Base-by-base conservation (phyloP, 2,888 invertebrate species). In the Rhingia campestris region DNA sequence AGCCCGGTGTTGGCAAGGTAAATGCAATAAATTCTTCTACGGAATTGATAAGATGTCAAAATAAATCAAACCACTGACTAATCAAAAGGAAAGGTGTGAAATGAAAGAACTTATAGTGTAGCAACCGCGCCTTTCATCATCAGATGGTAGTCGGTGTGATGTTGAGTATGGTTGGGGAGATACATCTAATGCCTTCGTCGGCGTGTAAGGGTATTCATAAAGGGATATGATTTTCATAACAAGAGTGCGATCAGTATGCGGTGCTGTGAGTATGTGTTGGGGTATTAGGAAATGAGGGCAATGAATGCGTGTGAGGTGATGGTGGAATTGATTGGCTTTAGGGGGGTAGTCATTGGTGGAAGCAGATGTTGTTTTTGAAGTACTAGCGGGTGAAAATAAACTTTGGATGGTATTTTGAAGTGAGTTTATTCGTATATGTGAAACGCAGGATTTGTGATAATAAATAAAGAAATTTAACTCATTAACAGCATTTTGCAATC, bases 11-110 rank as follows among this genome's bases (percentile, higher is more conserved):
- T 49, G 12, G 45, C 33, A 14, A 43, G 64, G 63, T 88, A 88
- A 89, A 89, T 89, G 90, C 90, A 90, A 91, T 91, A 91, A 91
- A 91, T 91, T 90, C 84, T 90, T 89, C 88, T 88, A 87, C 86
- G 88, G 88, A 90, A 88, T 90, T 91, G 91, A 91, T 91, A 91
- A 91, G 90, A 90, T 90, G 91, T 91, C 91, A 90, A 90, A 90
- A 91, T 91, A 91, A 91, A 91, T 91, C 91, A 91, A 90, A 86
- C 75, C 86, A 87, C 87, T 88, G 89, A 89, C 89, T 89, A 89
- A 89, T 89, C 89, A 89, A 88, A 86, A 81, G 86, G 87, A 86
- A 88, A 88, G 86, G 88, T 89, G 88, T 87, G 86, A 87, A 88
- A 87, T 88, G 87, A 88, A 58, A 56, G 51, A 58, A 66, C 58